Evolutionary conservation across 2,113 vertebrate species (phyloP).

Genomic region (Spheniscus mendiculus): DNA sequence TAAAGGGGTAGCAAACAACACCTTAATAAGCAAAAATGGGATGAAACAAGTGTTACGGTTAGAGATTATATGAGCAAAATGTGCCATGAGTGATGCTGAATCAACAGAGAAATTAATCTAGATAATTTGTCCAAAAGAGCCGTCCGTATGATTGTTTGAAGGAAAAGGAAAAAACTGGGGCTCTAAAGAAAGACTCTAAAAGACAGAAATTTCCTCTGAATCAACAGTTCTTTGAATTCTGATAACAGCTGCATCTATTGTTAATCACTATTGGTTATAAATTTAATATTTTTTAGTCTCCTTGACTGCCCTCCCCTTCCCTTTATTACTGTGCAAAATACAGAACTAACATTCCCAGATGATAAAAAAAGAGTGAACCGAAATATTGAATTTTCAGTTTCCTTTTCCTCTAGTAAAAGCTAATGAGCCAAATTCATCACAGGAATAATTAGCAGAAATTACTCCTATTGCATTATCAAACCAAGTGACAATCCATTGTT

Average conservation of each 20-base stretch:
- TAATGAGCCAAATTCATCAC: conserved; percentile 20
- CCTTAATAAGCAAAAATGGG: background rate
- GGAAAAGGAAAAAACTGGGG: background rate
- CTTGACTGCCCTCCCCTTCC: background rate
- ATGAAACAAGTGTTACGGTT: background rate
- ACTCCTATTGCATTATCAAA: background rate
- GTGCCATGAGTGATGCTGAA: background rate
- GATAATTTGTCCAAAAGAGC: background rate
- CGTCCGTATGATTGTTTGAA: background rate
- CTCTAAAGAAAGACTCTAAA: background rate
- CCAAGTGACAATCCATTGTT: background rate
- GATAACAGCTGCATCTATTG: background rate
- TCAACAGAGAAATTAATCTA: background rate
- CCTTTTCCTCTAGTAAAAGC: background rate
- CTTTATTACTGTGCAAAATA: background rate
- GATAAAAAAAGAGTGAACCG: background rate
- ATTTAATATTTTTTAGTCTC: background rate
- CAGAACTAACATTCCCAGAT: background rate
- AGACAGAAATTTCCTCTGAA: background rate
- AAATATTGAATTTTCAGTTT: conserved; percentile 34
- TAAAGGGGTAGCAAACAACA: background rate
- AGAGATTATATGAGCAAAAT: background rate
- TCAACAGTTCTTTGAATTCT: background rate
- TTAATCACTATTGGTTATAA: background rate
- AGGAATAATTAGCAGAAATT: conserved; percentile 36